Conservation (phyloP, 2,797 vertebrate genomes). For the Brachyrhaphis roseni region DNA sequence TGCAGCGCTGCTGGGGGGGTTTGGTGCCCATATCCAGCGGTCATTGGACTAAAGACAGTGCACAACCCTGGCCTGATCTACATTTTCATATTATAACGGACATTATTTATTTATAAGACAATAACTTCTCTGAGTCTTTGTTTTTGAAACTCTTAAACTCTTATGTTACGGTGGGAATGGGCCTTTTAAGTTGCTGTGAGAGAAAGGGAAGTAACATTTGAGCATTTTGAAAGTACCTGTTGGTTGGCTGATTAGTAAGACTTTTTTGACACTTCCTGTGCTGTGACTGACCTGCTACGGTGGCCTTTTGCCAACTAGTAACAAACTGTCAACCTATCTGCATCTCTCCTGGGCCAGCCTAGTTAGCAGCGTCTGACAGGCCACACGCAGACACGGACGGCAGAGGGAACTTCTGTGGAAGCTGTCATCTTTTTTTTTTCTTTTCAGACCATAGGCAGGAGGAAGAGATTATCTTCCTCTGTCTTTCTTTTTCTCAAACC, state of each 20-base stretch:
- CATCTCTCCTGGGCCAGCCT: conserved; percentile 79
- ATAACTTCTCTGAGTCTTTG: not conserved
- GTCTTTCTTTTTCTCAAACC: conserved; percentile 22
- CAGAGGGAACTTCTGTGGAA: conserved; percentile 73
- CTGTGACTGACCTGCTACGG: conserved; percentile 61
- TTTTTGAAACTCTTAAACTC: conserved; percentile 33
- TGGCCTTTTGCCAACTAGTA: conserved; percentile 79
- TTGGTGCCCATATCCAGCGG: not conserved
- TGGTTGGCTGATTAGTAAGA: conserved; percentile 58
- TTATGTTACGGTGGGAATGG: conserved; percentile 7
- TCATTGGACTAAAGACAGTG: not conserved
- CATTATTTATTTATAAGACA: not conserved
- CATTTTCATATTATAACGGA: not conserved
- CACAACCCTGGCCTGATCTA: not conserved
- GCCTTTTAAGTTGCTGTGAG: conserved; percentile 32
- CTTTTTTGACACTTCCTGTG: conserved; percentile 66
- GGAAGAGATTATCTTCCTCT: conserved; percentile 55
- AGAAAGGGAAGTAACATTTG: conserved; percentile 18
- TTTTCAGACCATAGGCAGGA: conserved; percentile 69
- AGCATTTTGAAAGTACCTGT: conserved; percentile 29
- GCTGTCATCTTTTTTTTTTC: conserved; percentile 80
- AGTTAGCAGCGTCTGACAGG: conserved; percentile 81
- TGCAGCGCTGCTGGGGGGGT: not conserved
- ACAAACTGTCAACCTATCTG: conserved; percentile 76
- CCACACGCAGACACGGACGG: conserved; percentile 71